A percentile compares a stretch with the other conserved stretches of the same genome.
Evolutionary conservation across 2,113 vertebrate genomes (phyloP).

Genomic region (Bos javanicus): DNA sequence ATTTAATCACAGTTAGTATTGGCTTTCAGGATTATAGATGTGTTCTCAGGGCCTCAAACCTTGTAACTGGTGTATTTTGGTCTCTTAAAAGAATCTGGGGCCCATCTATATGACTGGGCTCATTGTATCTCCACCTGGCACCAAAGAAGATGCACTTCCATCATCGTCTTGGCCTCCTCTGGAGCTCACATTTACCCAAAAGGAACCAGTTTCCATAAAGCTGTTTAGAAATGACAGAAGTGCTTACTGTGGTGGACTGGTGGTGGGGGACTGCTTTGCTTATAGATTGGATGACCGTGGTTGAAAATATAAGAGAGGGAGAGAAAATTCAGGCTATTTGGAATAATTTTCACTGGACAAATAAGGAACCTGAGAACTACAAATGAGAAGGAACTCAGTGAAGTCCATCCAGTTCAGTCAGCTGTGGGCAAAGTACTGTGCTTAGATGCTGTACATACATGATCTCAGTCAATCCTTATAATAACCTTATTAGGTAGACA

Average conservation of each 20-base stretch:
- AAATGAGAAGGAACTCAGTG: neutral
- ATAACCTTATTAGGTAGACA: neutral
- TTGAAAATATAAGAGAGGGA: neutral
- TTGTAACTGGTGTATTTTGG: neutral
- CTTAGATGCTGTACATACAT: neutral
- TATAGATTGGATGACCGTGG: neutral
- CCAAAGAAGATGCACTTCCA: neutral
- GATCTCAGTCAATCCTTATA: neutral
- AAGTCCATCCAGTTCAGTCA: neutral
- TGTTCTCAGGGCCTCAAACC: neutral
- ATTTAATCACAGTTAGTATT: neutral
- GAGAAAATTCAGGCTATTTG: neutral
- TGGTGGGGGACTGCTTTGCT: neutral
- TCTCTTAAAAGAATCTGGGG: neutral
- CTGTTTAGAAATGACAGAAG: conserved; percentile 2
- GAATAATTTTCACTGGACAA: neutral
- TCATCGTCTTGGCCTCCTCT: neutral
- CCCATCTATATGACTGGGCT: neutral
- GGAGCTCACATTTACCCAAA: neutral
- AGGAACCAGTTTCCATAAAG: neutral
- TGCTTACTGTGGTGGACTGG: neutral
- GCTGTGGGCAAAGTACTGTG: neutral
- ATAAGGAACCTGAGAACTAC: neutral
- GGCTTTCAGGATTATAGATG: neutral
- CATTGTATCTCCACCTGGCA: neutral